Evolutionary conservation across 2,113 vertebrate genomes (phyloP).

Genomic region (Hymenochirus boettgeri): DNA sequence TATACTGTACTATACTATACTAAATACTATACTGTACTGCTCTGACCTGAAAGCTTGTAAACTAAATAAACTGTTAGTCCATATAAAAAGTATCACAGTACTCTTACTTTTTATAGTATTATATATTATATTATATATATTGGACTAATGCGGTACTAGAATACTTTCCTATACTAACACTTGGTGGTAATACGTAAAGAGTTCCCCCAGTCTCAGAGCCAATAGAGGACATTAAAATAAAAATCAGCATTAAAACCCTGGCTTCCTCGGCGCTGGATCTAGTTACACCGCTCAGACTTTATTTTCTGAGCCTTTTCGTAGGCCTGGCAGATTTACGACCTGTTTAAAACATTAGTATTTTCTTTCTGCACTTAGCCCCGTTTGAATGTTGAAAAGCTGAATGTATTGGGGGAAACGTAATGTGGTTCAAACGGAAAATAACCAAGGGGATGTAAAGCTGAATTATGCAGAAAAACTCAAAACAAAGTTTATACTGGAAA

Average conservation of each 20-base stretch:
- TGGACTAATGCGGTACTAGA: too few species aligned
- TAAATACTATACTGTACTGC: too few species aligned
- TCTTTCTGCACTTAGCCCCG: not conserved
- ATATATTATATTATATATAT: too few species aligned
- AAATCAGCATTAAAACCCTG: not conserved
- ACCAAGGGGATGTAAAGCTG: not conserved
- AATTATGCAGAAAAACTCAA: too few species aligned
- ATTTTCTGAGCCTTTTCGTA: not conserved
- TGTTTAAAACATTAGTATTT: constrained; percentile 1
- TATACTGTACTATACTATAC: too few species aligned
- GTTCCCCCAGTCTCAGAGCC: not conserved
- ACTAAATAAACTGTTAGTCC: too few species aligned
- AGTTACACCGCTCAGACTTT: not conserved
- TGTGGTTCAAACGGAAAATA: not conserved
- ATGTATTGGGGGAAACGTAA: not conserved
- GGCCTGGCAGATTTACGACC: constrained; percentile 3
- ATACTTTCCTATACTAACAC: too few species aligned
- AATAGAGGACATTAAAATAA: not conserved
- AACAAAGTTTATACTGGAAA: too few species aligned
- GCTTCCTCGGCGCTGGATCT: not conserved
- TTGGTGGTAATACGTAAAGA: too few species aligned
- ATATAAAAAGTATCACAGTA: too few species aligned
- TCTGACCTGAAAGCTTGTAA: too few species aligned
- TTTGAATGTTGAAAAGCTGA: not conserved
- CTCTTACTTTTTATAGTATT: too few species aligned